Evolutionary conservation across 37 sponge, comb jelly and placozoan species (phyloP), one percentile per base, ranked within the genome.

Genomic region (Haliclona indistincta): DNA sequence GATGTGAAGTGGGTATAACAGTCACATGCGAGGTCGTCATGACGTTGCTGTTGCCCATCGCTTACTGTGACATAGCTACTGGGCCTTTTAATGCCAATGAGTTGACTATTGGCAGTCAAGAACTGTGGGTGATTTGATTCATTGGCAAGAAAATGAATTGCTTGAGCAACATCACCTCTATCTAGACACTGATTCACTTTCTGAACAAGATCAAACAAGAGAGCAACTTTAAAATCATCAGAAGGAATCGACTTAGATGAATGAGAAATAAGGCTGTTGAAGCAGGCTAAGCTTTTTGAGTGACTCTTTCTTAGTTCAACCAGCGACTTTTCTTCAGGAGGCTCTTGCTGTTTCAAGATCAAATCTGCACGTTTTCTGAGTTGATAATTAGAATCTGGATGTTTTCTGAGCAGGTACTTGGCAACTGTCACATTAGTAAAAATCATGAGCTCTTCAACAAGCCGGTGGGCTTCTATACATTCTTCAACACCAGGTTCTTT

Each of bases 1-100:
- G 90, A 89, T 2, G 90, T 71, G 67, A 79, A 84, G 41, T 89
- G 90, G 17, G 90, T 89, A 40, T 89, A 89, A 0, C 32, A 1
- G 32, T 69, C 36, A 2, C 68, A 51, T 4, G 55, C 43, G 4
- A 84, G 71, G n/a, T 66, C 65, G 30, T 80, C 22, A 39, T 89
- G 90, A 1, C 67, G 33, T 8, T 13, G 15, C 23, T 6, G 32
- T 2, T 26, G 39, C 36, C 13, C 4, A 52, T 33, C 56, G 20
- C 10, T 38, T 17, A 10, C 56, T 42, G 49, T 17, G 34, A 75
- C 39, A n/a, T 80, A 71, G n/a, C n/a, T n/a, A n/a, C n/a, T n/a
- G 11, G 41, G n/a, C n/a, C 30, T 47, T 28, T 63, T 40, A 17
- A 56, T 29, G 10, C 51, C 36, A 0, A 41, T 17, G 25, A 78